Conservation (phyloP, 1,140 invertebrate genomes). For the Drosophila novamexicana region DNA sequence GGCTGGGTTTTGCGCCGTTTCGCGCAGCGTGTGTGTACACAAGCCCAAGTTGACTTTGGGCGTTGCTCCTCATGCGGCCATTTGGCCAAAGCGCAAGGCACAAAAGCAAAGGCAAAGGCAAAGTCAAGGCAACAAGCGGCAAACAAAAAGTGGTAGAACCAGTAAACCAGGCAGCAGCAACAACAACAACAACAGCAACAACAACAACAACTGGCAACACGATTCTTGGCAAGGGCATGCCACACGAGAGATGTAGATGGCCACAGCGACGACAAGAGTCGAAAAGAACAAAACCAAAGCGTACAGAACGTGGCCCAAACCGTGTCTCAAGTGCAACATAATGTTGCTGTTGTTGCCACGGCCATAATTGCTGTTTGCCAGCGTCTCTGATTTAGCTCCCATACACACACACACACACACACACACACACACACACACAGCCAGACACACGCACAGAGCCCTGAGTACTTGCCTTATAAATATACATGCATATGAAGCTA, state of each 20-base stretch:
- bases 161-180: conserved; percentile 50
- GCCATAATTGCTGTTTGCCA: conserved; percentile 51
- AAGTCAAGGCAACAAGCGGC: conserved; percentile 73
- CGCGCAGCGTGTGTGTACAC: conserved; percentile 8
- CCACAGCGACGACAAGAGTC: conserved; percentile 4
- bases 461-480: conserved; percentile 24
- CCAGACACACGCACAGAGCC: conserved; percentile 1
- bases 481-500: conserved; percentile 6
- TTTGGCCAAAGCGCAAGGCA: conserved; percentile 59
- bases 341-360: conserved; percentile 41
- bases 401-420: conserved; percentile 15
- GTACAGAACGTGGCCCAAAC: conserved; percentile 22
- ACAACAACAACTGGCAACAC: conserved; percentile 27
- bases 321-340: conserved; percentile 52
- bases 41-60: conserved; percentile 63
- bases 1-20: conserved; percentile 23
- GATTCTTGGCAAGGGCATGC: conserved; percentile 60
- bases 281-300: conserved; percentile 21
- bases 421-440: conserved; percentile 8
- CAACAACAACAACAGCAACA: conserved; percentile 13
- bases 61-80: conserved; percentile 58
- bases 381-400: conserved; percentile 43
- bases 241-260: conserved; percentile 27
- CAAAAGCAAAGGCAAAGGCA: conserved; percentile 50
- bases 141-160: conserved; percentile 76